A percentile compares a stretch with the other conserved stretches of the same genome.
Evolutionary conservation across 2,888 invertebrate genomes (phyloP).

Genomic region (Nebria brevicollis): DNA sequence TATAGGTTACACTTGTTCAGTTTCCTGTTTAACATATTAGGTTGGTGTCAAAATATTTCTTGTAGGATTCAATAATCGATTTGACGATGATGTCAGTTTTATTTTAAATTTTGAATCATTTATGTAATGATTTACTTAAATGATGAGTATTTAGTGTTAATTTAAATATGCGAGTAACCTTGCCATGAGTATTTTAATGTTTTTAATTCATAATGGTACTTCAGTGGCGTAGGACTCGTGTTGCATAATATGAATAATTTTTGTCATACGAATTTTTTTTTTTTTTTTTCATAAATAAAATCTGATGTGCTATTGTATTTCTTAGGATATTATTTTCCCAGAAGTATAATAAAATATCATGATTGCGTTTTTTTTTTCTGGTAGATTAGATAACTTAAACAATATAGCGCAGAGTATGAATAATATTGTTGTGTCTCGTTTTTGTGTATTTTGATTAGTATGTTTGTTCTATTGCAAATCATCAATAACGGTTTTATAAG

Average conservation of each 20-base stretch:
- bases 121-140: neutral
- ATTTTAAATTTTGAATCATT: neutral
- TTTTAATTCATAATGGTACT: neutral
- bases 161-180: neutral
- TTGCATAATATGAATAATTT: neutral
- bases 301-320: neutral
- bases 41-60: too few relatives aligned
- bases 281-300: neutral
- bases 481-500: neutral
- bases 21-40: too few relatives aligned
- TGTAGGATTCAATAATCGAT: neutral
- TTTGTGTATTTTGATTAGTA: neutral
- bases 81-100: neutral
- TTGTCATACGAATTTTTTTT: neutral
- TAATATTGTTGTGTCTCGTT: neutral
- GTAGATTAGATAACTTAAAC: neutral
- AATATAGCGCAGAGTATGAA: neutral
- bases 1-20: too few relatives aligned
- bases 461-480: neutral
- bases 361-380: neutral
- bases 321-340: neutral
- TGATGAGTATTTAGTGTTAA: neutral
- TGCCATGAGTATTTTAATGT: neutral
- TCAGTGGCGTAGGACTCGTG: neutral
- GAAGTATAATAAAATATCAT: neutral